Evolutionary conservation across 2,113 vertebrate species (phyloP).

Genomic region (Psephotus haematonotus): DNA sequence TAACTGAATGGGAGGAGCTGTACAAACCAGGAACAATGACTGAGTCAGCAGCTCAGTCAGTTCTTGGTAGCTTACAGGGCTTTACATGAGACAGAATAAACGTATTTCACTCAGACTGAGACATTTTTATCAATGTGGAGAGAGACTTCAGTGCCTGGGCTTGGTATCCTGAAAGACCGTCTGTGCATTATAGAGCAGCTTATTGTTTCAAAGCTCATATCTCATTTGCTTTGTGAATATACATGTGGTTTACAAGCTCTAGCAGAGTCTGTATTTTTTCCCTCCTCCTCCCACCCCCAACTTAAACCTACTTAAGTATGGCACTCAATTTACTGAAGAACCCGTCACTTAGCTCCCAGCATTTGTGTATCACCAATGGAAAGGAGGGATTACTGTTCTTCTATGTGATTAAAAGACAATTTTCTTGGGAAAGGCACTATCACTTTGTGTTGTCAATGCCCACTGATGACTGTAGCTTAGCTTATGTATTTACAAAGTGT

Average conservation of each 20-base stretch:
- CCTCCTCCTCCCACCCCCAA: not conserved
- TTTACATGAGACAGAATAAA: constrained; percentile 11
- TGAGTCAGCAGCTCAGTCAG: constrained; percentile 45
- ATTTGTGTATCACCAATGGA: not conserved
- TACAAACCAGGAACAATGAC: constrained; percentile 43
- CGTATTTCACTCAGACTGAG: constrained; percentile 25
- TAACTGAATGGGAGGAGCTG: constrained; percentile 52
- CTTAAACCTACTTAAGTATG: not conserved
- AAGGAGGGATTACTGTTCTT: not conserved
- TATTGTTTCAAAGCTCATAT: constrained; percentile 10
- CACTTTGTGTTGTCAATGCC: not conserved
- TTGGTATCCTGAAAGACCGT: not conserved
- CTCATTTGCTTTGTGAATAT: constrained; percentile 16
- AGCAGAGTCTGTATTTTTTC: not conserved
- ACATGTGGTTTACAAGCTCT: not conserved
- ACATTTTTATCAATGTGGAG: constrained; percentile 44
- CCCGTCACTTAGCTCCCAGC: not conserved
- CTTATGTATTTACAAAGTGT: not conserved
- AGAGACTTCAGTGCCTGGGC: constrained; percentile 17
- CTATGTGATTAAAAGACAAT: not conserved
- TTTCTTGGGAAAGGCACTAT: not conserved
- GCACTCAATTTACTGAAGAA: not conserved
- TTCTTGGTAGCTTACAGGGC: constrained; percentile 38
- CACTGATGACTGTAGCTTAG: not conserved
- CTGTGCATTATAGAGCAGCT: constrained; percentile 30